Evolutionary conservation across 2,888 invertebrate genomes (phyloP).

Genomic region (Dromius quadrimaculatus): DNA sequence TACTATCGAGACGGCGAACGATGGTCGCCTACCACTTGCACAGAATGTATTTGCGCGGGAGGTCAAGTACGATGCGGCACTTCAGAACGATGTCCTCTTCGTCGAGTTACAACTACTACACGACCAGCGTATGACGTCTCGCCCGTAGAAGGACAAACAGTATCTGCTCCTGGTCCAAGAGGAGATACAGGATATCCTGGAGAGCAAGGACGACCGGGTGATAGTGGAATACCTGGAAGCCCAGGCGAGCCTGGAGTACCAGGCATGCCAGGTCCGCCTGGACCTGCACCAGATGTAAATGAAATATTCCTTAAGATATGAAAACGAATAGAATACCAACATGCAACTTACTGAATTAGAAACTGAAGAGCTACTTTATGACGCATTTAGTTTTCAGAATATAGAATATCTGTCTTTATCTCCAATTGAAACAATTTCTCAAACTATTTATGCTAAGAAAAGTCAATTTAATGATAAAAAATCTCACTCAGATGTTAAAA

Average conservation of each 20-base stretch:
- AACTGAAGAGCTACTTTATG: too few relatives aligned
- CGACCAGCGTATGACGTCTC: constrained; percentile 55
- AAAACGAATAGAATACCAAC: neutral
- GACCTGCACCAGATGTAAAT: constrained; percentile 75
- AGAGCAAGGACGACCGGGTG: constrained; percentile 72
- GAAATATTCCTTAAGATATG: neutral
- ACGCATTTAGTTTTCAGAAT: too few relatives aligned
- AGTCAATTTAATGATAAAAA: too few relatives aligned
- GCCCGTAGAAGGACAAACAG: constrained; percentile 41
- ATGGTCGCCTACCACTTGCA: constrained; percentile 79
- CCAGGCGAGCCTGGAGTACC: constrained; percentile 76
- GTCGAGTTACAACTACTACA: constrained; percentile 57
- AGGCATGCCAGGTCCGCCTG: constrained; percentile 74
- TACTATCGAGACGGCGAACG: constrained; percentile 76
- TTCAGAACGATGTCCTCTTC: constrained; percentile 67
- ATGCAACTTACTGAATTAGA: too few relatives aligned
- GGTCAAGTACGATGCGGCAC: constrained; percentile 73
- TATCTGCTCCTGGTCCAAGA: constrained; percentile 64
- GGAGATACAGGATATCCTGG: constrained; percentile 71
- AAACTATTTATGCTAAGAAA: too few relatives aligned
- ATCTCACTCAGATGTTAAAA: too few relatives aligned
- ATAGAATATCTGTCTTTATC: too few relatives aligned
- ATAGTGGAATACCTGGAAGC: constrained; percentile 72
- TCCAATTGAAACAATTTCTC: too few relatives aligned
- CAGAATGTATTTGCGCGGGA: constrained; percentile 77